Evolutionary conservation across 2,113 vertebrate species (phyloP), one percentile per base, ranked within the genome.

Genomic region (Colinus virginianus): DNA sequence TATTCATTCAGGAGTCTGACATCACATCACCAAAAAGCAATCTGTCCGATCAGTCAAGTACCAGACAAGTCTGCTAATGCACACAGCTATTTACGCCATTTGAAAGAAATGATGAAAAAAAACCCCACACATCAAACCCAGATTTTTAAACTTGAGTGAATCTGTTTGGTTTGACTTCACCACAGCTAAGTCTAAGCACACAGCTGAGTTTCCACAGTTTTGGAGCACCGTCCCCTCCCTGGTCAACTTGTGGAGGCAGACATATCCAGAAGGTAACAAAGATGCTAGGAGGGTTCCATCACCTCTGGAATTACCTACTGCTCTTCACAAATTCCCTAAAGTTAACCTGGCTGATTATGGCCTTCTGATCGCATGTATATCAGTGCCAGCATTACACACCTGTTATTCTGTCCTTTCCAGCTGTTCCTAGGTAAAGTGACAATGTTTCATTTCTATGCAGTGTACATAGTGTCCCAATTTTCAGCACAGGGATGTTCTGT

Each of bases 231-330:
- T 8, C 25, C 77, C 17, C 40, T 80, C n/a, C 25, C 9, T 36
- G 28, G 11, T 23, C 26, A 30, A 14, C 3, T 20, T 4, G 26
- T 2, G 1, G 3, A 38, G 34, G 9, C 30, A 64, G 45, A 13
- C 46, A 78, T 17, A 14, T 17, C 40, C 28, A 45, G 22, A 72
- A 84, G 62, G 43, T 7, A 64, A 10, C 0, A 38, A 21, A 67
- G 56, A 25, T 42, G 16, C 12, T 62, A 11, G 42, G 18, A 45
- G 11, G 17, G 14, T 53, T 87, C 75, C 67, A 43, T 11, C 20
- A 61, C 3, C 25, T 56, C 75, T 76, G 20, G 25, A 71, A 84
- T 12, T 11, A 20, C 4, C 34, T 51, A 1, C 3, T 49, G 7
- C 11, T 78, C n/a, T 70, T 55, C 38, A 43, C 11, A 87, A 84